A percentile compares a stretch with the other conserved stretches of the same genome.
Conservation (phyloP, 2,113 vertebrate genomes). For the Phyllopteryx taeniolatus region DNA sequence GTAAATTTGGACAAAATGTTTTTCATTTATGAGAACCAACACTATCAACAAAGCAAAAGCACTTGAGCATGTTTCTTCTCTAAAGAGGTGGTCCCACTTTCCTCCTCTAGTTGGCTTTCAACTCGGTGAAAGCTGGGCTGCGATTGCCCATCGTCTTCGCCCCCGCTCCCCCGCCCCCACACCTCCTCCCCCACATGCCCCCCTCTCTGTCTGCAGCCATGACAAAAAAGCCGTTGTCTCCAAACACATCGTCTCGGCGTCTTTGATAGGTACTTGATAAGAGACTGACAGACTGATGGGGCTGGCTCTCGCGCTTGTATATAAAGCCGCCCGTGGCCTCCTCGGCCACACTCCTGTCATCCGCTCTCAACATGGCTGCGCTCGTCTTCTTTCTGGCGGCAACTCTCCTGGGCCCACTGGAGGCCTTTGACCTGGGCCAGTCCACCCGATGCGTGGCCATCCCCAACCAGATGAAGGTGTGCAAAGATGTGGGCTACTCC, state of each 20-base stretch:
- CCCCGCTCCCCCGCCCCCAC: background rate
- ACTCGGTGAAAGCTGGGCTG: constrained; percentile 30
- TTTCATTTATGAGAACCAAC: too few species aligned
- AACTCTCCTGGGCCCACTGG: constrained; percentile 22
- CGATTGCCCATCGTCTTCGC: constrained; percentile 34
- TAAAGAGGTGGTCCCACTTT: background rate
- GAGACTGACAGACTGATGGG: constrained; percentile 63
- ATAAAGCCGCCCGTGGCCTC: constrained; percentile 47
- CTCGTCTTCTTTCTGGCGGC: constrained; percentile 30
- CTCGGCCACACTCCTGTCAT: constrained; percentile 2
- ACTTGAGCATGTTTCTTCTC: too few species aligned
- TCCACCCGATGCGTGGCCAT: constrained; percentile 83
- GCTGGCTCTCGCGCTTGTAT: constrained; percentile 58
- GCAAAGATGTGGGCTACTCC: constrained; percentile 80
- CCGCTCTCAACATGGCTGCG: constrained; percentile 48
- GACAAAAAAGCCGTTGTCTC: constrained; percentile 72
- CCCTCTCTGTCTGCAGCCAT: constrained; percentile 67
- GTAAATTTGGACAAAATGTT: background rate
- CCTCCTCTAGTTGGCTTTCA: background rate
- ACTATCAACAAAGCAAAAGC: background rate
- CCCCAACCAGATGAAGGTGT: constrained; percentile 81
- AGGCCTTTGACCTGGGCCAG: constrained; percentile 81
- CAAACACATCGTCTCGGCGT: constrained; percentile 68
- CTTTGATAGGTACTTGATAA: constrained; percentile 77
- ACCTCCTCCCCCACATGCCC: constrained; percentile 29